A percentile compares a stretch with the other conserved stretches of the same genome.
phyloP scores from a whole-genome alignment of 2,888 invertebrate species.

The Embidobia sp. region DNA sequence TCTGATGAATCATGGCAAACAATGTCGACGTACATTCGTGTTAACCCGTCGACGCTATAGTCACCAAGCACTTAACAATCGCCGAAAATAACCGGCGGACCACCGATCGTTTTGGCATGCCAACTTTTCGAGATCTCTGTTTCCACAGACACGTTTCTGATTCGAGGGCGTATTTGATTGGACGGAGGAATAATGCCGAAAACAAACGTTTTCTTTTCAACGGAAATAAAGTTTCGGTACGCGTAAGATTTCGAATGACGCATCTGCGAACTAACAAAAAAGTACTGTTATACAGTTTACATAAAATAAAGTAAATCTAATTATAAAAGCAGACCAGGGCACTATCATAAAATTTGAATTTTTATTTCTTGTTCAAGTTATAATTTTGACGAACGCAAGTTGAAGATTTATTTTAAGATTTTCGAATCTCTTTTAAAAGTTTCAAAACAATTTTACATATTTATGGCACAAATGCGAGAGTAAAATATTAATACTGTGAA shows the following conservation, averaged over 20 bases:
- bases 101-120: conserved; percentile 56
- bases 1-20: conserved; percentile 56
- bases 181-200: background rate
- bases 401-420: background rate
- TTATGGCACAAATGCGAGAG: background rate
- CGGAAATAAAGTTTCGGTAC: background rate
- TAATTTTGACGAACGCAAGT: too few species aligned
- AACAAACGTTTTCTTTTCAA: background rate
- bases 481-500: background rate
- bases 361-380: background rate
- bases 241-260: background rate
- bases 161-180: conserved; percentile 10
- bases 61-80: conserved; percentile 65
- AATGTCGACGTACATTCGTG: conserved; percentile 48
- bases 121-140: conserved; percentile 32
- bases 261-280: background rate
- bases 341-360: background rate
- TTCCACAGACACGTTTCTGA: conserved; percentile 37
- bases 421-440: conserved; percentile 5
- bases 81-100: conserved; percentile 62
- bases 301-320: background rate
- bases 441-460: conserved; percentile 22
- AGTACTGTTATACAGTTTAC: conserved; percentile 2
- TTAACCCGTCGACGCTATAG: conserved; percentile 50
- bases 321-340: background rate